These are phyloP conservation scores for Pseudachorutes palmiensis DNA, from an alignment of 1,140 invertebrate species.

Conservation along the genomic window DNA sequence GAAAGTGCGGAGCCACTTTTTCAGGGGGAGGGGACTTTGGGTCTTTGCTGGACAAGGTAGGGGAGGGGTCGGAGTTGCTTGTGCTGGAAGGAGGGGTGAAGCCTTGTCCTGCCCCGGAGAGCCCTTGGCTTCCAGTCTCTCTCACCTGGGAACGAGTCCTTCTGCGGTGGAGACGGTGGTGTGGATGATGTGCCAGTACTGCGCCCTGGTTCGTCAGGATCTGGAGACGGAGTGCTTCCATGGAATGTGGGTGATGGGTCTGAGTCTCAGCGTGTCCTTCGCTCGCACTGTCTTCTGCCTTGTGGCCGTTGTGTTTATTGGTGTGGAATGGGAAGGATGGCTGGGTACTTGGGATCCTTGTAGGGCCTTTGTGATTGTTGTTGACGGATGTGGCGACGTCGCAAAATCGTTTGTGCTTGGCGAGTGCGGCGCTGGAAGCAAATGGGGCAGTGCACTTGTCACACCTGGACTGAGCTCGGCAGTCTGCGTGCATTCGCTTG, in stretches of 20 bases:
- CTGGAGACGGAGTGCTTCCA: slow-evolving; percentile 25
- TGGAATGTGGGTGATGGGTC: no score
- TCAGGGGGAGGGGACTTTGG: background rate
- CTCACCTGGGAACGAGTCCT: background rate
- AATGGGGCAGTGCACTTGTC: slow-evolving; percentile 53
- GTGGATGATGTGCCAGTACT: slow-evolving; percentile 7
- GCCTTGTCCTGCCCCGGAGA: background rate
- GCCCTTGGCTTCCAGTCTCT: no score
- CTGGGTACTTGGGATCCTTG: background rate
- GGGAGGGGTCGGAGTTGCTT: slow-evolving; percentile 21
- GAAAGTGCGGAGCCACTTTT: background rate
- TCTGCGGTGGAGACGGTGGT: slow-evolving; percentile 11
- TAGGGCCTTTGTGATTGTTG: slow-evolving; percentile 5
- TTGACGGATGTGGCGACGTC: slow-evolving; percentile 50
- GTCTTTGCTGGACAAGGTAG: slow-evolving; percentile 22
- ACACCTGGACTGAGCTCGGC: slow-evolving; percentile 63
- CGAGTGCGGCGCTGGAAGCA: slow-evolving; percentile 49
- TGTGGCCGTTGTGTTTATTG: background rate
- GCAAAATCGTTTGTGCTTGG: slow-evolving; percentile 77
- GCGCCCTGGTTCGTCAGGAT: slow-evolving; percentile 17
- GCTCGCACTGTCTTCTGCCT: background rate
- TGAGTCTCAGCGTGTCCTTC: background rate
- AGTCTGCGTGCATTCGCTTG: slow-evolving; percentile 92
- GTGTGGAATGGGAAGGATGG: background rate
- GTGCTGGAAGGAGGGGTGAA: slow-evolving; percentile 21